Base-by-base conservation (phyloP, 1,140 invertebrate species). In the Panagrolaimus sp. region DNA sequence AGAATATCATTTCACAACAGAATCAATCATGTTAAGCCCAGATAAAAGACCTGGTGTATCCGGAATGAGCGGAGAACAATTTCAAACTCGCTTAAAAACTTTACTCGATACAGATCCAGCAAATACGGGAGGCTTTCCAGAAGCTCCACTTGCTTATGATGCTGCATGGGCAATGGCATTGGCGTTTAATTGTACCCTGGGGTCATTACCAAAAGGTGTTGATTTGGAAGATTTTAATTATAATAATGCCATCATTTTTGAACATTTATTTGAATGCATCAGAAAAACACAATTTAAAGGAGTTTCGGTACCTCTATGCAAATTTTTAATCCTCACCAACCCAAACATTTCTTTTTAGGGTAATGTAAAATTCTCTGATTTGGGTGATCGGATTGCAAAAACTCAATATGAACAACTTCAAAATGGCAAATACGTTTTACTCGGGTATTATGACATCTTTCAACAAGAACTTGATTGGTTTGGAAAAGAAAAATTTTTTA, bases 141-240 rank as follows among this genome's bases (percentile, higher is more conserved):
- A 99, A 86, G 94, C 96, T 0, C 96, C 96, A 0, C 84, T 99
- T 43, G 96, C 96, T 15, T 99, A 98, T 82, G 96, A 99, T 85
- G 96, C 96, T 38, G 91, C 98, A 47, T 98, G 96, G 80, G 79
- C 83, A 4, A 65, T 83, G 14, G 82, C 80, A 21, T 70, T 84
- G 28, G 96, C 96, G 15, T 91, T 99, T 73, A 97, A 98, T 84
- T 89, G 91, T 73, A 88, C 89, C 64, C 85, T 96, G 26, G 88
- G 88, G 70, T 89, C 89, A 76, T 88, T 89, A 63, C 90, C 91
- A 5, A 88, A 88, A 75, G 91, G 70, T 45, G 68, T 79, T 43
- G 68, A 64, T 58, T 63, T 99, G 67, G 94, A 96, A 78, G 91
- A 96, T 83, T 99, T 99, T 84, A 92, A 92, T n/a, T 98, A 98